Base-by-base conservation (phyloP, 1,140 invertebrate species). In the Cotesia chilonis region DNA sequence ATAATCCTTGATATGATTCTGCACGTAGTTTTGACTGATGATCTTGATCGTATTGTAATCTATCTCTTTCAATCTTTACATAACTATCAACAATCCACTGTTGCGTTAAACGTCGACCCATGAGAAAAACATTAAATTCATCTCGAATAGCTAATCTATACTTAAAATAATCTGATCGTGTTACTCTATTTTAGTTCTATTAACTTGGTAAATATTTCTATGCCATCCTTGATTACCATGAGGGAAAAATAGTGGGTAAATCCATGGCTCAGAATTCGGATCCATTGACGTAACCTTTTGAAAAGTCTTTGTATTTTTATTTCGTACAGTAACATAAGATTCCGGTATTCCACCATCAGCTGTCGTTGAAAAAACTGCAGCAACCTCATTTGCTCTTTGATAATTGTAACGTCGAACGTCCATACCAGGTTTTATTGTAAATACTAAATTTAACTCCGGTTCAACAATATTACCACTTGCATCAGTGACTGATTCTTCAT, bases 201-300 rank as follows among this genome's bases (percentile, higher is more conserved):
- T 57, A 5, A 4, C 51, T 20, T 71, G 14, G 4, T 6, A n/a
- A 14, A 71, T 41, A 71, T 65, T n/a, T 38, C 38, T 20, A 65
- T 71, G 60, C 70, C 70, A 71, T 10, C 70, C 70, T 37, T 37
- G 70, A 64, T 60, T 71, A 9, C 70, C 70, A 71, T 52, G 64
- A 1, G 70, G 60, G 28, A 65, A 71, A 71, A 71, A 71, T 36
- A 71, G 28, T 35, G 70, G 70, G 54, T 70, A 70, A 17, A 70
- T n/a, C 68, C 57, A 59, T 7, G 57, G 17, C 20, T 59, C 57
- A 4, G 20, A 9, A 28, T 59, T 59, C 0, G 57, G 17, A 61
- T 55, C 5, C 57, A 59, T 59, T 59, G 57, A 7, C 37, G 28
- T 60, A 6, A 70, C 28, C 0, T 1, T 54, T 64, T 65, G 37